These are phyloP conservation scores for Microtus richardsoni DNA, from an alignment of 2,113 vertebrate species.

Conservation along the genomic window DNA sequence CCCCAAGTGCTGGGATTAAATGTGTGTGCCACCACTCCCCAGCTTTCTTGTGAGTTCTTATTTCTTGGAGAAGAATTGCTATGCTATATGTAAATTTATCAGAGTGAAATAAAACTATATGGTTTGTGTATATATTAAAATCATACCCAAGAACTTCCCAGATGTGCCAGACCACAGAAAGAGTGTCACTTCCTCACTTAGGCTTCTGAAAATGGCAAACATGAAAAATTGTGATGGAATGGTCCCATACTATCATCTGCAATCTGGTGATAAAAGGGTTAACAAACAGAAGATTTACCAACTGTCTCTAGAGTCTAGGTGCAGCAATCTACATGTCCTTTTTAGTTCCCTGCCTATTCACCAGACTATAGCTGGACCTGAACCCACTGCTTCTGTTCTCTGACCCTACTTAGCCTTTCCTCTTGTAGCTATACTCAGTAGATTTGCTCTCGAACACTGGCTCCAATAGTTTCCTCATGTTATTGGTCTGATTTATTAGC, in stretches of 20 bases:
- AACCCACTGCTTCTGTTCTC: too few relatives aligned
- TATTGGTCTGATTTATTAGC: not conserved
- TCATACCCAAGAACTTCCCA: too few relatives aligned
- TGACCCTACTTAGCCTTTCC: not conserved
- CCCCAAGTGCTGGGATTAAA: too few relatives aligned
- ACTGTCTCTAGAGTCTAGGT: not conserved
- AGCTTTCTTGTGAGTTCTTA: not conserved
- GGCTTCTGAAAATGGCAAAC: too few relatives aligned
- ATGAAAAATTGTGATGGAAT: not conserved
- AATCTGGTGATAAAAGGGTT: not conserved
- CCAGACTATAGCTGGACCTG: too few relatives aligned
- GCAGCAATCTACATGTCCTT: not conserved
- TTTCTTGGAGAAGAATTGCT: too few relatives aligned
- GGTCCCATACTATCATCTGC: too few relatives aligned
- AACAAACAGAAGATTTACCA: not conserved
- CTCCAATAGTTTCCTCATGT: not conserved
- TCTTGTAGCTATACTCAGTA: not conserved
- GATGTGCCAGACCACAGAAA: not conserved
- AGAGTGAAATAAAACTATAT: not conserved
- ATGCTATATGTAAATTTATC: not conserved
- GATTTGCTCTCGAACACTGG: not conserved
- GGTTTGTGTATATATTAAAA: not conserved
- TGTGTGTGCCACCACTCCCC: too few relatives aligned
- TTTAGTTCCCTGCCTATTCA: not conserved
- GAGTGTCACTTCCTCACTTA: not conserved